These are phyloP conservation scores for Sphaerophoria rueppellii DNA, from an alignment of 2,888 invertebrate genomes.

Conservation along the genomic window DNA sequence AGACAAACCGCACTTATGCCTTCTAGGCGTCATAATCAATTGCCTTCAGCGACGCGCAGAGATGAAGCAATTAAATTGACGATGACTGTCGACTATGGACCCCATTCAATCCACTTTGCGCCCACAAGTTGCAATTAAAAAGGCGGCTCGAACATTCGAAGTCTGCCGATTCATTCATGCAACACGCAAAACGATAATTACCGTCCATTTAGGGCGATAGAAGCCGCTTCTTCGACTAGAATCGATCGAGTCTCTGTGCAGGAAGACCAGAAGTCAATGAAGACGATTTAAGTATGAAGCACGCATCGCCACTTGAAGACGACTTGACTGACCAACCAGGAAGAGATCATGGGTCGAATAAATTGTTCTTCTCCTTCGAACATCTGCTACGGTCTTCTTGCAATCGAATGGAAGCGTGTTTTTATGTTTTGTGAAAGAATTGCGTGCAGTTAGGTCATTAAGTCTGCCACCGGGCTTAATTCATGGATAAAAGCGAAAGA, in stretches of 20 bases:
- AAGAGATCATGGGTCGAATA: constrained; percentile 70
- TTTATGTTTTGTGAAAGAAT: constrained; percentile 30
- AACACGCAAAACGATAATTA: constrained; percentile 47
- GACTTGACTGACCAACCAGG: constrained; percentile 57
- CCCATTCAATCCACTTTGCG: constrained; percentile 25
- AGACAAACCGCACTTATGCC: constrained; percentile 12
- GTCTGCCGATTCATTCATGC: constrained; percentile 44
- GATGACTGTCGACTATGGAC: not conserved
- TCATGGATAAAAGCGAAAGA: constrained; percentile 38
- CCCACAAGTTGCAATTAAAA: constrained; percentile 43
- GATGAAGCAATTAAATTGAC: constrained; percentile 62
- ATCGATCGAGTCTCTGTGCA: not conserved
- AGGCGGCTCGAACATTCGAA: constrained; percentile 37
- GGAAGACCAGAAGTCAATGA: constrained; percentile 66
- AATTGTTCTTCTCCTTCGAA: constrained; percentile 51
- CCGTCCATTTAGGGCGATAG: not conserved
- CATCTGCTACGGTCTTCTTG: constrained; percentile 47
- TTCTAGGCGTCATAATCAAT: constrained; percentile 61
- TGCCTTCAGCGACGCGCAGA: constrained; percentile 26
- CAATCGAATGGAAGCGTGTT: constrained; percentile 29
- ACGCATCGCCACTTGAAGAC: constrained; percentile 25
- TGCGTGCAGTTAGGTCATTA: constrained; percentile 68
- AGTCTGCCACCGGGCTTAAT: constrained; percentile 60
- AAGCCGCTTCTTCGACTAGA: not conserved
- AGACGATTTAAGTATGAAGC: constrained; percentile 48